Evolutionary conservation across 2,797 vertebrate genomes (phyloP), one percentile per base, ranked within the genome.

Genomic region (Crocidura indochinensis): DNA sequence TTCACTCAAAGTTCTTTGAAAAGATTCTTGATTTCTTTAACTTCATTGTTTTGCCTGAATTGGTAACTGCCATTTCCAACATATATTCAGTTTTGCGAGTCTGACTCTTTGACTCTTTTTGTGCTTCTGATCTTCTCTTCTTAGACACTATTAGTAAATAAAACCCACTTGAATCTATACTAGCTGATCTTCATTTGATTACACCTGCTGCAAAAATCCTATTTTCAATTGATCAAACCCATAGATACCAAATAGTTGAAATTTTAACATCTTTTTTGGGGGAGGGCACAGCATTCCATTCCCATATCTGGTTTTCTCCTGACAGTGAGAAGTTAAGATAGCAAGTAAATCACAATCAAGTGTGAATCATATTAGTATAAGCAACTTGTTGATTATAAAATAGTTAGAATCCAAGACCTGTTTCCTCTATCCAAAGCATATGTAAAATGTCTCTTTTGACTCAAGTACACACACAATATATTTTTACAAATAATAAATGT

Each of bases 101-200:
- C 38, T 38, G 38, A 38, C 38, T 38, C 38, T 38, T 38, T 38
- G 2, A 38, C 38, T 38, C 38, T 38, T 38, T 38, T 38, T 38
- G 38, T 38, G 38, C 38, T 38, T 38, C 38, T 38, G 38, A 38
- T 38, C 19, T 17, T 44, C 12, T 22, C 53, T 88, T 44, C 46
- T 87, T 75, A 24, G 38, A 38, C 38, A 38, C 38, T 24, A 44
- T 82, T 81, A 56, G 15, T 72, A 19, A 88, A 49, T 56, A 79
- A 72, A 94, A 29, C 17, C 11, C 12, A 27, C 7, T 2, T 1
- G 62, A 74, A 47, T 51, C 44, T 22, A 77, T 84, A 22, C 11
- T 6, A 69, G 4, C 11, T 91, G 12, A 44, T 92, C 72, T 81
- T 77, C 79, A 92, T 69, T 76, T 75, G 19, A 78, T 88, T 65